Percentiles rank a stretch among this genome's conserved stretches.
Evolutionary conservation across 2,113 vertebrate species (phyloP).

Genomic region (Eulemur rufifrons): DNA sequence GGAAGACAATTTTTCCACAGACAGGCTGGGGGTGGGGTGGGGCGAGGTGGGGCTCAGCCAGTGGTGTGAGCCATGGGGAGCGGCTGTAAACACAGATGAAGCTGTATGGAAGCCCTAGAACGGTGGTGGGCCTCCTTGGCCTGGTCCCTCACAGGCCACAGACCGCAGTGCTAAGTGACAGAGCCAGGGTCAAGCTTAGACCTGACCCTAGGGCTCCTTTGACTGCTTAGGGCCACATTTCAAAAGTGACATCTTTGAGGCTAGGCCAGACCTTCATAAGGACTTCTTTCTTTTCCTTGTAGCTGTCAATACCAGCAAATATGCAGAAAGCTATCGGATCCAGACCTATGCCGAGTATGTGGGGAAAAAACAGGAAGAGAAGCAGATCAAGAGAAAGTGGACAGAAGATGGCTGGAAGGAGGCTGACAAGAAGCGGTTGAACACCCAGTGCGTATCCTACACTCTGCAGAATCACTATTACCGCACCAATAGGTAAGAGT

Average conservation of each 20-base stretch:
- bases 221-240: not conserved
- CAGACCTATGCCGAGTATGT: constrained; percentile 97
- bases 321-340: constrained; percentile 98
- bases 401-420: constrained; percentile 93
- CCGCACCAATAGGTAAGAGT: constrained; percentile 80
- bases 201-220: not conserved
- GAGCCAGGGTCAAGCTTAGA: not conserved
- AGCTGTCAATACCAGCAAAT: constrained; percentile 98
- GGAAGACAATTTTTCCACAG: no score
- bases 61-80: no score
- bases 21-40: no score
- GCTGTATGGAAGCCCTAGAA: no score
- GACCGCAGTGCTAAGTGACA: not conserved
- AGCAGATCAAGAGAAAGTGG: constrained; percentile 89
- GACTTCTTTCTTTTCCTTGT: constrained; percentile 48
- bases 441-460: constrained; percentile 79
- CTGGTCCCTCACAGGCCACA: no score
- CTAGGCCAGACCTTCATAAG: not conserved
- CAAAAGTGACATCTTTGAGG: not conserved
- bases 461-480: constrained; percentile 78
- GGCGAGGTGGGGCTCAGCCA: no score
- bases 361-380: constrained; percentile 88
- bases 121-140: no score
- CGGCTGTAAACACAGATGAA: no score
- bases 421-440: constrained; percentile 83